Evolutionary conservation across 2,113 vertebrate genomes (phyloP).

Genomic region (Heloderma charlesbogerti): DNA sequence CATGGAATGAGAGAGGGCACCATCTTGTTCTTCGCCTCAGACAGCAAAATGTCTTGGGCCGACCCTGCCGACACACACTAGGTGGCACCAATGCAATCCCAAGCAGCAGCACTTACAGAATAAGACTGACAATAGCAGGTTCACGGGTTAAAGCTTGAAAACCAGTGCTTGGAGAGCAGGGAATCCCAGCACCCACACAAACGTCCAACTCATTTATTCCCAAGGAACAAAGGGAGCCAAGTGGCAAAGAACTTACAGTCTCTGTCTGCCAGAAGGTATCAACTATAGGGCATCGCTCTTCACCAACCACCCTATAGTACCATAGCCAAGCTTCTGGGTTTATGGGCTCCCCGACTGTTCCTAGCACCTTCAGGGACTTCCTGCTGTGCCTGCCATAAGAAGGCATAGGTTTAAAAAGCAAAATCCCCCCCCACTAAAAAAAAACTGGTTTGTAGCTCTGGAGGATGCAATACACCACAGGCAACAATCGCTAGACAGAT

Average conservation of each 20-base stretch:
- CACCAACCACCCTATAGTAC: conserved; percentile 93
- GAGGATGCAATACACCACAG: not conserved
- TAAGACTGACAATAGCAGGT: not conserved
- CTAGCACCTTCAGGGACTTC: conserved; percentile 90
- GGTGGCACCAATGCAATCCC: not conserved
- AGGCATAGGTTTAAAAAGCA: conserved; percentile 13
- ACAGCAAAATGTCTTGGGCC: no score
- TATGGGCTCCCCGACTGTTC: conserved; percentile 96
- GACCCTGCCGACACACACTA: no score
- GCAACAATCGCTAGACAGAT: not conserved
- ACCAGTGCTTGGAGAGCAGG: not conserved
- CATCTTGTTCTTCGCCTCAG: no score
- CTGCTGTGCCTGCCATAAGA: conserved; percentile 84
- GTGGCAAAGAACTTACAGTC: conserved; percentile 81
- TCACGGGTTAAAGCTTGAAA: not conserved
- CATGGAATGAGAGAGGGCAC: no score
- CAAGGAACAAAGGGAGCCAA: not conserved
- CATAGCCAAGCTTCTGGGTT: conserved; percentile 98
- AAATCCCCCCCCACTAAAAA: not conserved
- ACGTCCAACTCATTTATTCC: not conserved
- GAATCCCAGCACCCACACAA: not conserved
- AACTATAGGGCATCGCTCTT: conserved; percentile 90
- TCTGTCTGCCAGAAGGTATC: conserved; percentile 99
- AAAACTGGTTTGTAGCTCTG: not conserved
- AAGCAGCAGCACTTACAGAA: not conserved